These are phyloP conservation scores for Eulithis testata DNA, from an alignment of 2,888 invertebrate species.

Conservation along the genomic window DNA sequence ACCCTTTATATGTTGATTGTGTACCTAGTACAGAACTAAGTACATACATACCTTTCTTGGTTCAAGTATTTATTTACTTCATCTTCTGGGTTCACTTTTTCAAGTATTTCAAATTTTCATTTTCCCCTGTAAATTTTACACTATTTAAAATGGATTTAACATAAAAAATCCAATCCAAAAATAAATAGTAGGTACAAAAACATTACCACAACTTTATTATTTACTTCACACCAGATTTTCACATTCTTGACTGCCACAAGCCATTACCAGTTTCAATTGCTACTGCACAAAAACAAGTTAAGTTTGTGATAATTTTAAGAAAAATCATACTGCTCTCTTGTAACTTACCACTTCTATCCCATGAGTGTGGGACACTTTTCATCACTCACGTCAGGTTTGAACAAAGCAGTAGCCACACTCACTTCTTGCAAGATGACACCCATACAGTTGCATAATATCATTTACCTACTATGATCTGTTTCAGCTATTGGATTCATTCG, in stretches of 20 bases:
- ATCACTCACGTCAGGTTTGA: constrained; percentile 42
- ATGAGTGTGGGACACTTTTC: constrained; percentile 45
- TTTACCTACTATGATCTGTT: constrained; percentile 46
- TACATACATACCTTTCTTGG: constrained; percentile 1
- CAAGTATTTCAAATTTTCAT: neutral
- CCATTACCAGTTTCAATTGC: constrained; percentile 52
- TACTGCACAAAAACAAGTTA: constrained; percentile 54
- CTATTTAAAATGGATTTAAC: neutral
- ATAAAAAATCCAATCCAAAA: constrained; percentile 3
- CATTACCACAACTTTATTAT: constrained; percentile 31
- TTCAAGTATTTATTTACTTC: constrained; percentile 3
- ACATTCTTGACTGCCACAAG: constrained; percentile 56
- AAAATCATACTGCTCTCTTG: constrained; percentile 50
- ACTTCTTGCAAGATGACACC: constrained; percentile 50
- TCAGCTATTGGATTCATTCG: constrained; percentile 47
- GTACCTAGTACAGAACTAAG: neutral
- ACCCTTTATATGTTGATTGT: no score
- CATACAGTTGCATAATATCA: constrained; percentile 53
- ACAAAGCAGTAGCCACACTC: constrained; percentile 47
- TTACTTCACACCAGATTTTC: constrained; percentile 50
- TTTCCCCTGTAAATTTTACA: constrained; percentile 4
- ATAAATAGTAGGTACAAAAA: constrained; percentile 23
- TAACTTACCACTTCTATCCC: constrained; percentile 52
- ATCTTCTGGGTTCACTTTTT: neutral
- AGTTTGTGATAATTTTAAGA: constrained; percentile 5